These are phyloP conservation scores for Tamandua tetradactyla DNA, from an alignment of 2,797 vertebrate species.

Conservation along the genomic window DNA sequence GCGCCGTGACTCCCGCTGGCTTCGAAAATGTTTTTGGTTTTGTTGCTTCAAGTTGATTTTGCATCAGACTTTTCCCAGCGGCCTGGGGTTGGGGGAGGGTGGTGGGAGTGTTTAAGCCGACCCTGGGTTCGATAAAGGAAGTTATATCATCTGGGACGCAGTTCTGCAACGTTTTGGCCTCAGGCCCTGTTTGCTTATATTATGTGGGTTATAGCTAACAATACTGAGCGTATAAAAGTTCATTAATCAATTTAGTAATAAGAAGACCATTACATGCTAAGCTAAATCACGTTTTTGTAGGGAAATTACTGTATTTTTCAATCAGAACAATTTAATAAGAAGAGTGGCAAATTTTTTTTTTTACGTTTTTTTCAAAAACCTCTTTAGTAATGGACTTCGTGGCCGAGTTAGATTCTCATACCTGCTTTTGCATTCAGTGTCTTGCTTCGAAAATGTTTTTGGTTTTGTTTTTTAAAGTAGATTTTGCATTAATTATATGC, in stretches of 20 bases:
- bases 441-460: too few species aligned
- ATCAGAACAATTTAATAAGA: too few species aligned
- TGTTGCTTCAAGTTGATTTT: neutral
- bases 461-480: too few species aligned
- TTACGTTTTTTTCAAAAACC: neutral
- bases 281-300: neutral
- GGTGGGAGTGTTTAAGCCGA: too few species aligned
- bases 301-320: neutral
- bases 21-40: neutral
- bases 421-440: neutral
- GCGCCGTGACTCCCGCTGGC: fast-evolving
- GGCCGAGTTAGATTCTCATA: neutral
- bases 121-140: too few species aligned
- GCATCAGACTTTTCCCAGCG: too few species aligned
- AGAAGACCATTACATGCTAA: neutral
- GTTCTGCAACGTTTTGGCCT: too few species aligned
- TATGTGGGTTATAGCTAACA: neutral
- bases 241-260: neutral
- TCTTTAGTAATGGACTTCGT: neutral
- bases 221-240: neutral
- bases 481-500: too few species aligned
- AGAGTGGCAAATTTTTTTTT: too few species aligned
- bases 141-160: too few species aligned
- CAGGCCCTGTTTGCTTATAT: too few species aligned
- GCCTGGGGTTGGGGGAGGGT: too few species aligned